Percentiles rank a stretch among this genome's conserved stretches.
phyloP scores from a whole-genome alignment of 2,797 vertebrate species.

The Thripadectes ignobilis region DNA sequence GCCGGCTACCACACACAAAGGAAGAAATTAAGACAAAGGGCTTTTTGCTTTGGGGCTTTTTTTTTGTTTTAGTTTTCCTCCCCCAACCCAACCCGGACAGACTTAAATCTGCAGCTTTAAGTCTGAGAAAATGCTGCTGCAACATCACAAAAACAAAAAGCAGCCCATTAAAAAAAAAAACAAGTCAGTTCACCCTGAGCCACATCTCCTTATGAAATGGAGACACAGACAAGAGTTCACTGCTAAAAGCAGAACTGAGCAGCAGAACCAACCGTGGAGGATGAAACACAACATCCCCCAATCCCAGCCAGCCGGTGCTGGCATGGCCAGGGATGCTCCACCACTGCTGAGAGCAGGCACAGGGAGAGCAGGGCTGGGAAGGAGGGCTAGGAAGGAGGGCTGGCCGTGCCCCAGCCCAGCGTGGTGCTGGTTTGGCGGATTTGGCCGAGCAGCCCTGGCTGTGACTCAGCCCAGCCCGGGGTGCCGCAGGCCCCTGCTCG shows the following conservation, averaged over 20 bases:
- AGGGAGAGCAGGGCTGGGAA: too few relatives aligned
- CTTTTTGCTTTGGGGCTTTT: background rate
- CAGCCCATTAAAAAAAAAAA: background rate
- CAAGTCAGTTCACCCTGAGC: background rate
- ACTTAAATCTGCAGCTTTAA: background rate
- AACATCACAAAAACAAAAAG: background rate
- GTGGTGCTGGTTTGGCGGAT: too few relatives aligned
- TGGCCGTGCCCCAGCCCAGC: background rate
- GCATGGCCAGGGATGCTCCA: background rate
- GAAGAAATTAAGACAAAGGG: background rate
- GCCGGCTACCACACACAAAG: background rate
- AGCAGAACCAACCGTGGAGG: background rate
- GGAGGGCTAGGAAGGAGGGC: background rate
- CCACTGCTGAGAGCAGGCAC: rapidly evolving
- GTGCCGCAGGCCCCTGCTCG: slow-evolving; percentile 24
- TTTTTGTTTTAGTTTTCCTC: background rate
- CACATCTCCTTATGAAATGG: background rate
- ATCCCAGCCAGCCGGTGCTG: background rate
- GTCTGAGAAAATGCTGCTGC: background rate
- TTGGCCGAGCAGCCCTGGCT: background rate
- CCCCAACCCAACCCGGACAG: background rate
- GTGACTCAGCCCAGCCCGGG: background rate
- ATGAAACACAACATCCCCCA: background rate
- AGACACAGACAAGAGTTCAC: background rate
- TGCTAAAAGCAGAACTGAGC: slow-evolving; percentile 8